Conservation (phyloP, 2,797 vertebrate species). For the Cynopterus sphinx region DNA sequence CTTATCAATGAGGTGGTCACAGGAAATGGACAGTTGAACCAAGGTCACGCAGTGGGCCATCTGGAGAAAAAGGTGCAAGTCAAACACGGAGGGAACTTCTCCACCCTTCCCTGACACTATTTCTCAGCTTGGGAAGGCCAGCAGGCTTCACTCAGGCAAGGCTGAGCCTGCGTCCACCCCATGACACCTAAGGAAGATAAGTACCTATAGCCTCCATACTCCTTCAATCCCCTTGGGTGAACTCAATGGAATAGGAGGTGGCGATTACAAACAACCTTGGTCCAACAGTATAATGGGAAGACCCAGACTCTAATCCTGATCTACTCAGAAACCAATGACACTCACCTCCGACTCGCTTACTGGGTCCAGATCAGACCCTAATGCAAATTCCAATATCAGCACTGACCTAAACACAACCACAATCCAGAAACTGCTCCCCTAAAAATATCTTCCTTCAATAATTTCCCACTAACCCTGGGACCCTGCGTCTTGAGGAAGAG, state of each 20-base stretch:
- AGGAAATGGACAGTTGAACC: slow-evolving; percentile 92
- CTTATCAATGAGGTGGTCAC: slow-evolving; percentile 91
- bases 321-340: not conserved
- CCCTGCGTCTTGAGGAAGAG: not conserved
- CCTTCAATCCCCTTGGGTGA: not conserved
- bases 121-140: not conserved
- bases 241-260: not conserved
- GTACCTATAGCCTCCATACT: not conserved
- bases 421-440: not conserved
- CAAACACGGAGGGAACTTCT: not conserved
- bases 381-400: not conserved
- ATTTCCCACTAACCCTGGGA: not conserved
- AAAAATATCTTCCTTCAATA: not conserved
- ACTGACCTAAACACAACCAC: not conserved
- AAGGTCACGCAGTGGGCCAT: slow-evolving; percentile 93
- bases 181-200: not conserved
- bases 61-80: slow-evolving; percentile 82
- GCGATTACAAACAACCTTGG: not conserved
- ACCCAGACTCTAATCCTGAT: not conserved
- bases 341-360: not conserved
- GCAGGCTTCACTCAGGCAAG: not conserved
- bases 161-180: not conserved
- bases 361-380: not conserved
- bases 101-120: not conserved
- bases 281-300: not conserved